Evolutionary conservation across 2,113 vertebrate genomes (phyloP).

Genomic region (Oncorhynchus masou): DNA sequence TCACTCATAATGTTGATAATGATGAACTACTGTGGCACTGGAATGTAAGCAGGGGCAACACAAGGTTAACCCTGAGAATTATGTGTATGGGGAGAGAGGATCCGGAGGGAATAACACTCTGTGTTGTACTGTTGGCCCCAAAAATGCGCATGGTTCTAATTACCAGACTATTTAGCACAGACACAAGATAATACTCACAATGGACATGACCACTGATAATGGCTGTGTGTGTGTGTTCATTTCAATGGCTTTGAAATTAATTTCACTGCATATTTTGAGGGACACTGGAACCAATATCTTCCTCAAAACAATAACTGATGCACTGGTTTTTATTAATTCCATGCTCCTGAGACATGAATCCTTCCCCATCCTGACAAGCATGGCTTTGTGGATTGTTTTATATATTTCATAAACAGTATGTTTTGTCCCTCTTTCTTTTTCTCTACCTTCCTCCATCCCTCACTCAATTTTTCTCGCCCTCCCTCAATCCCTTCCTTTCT

Average conservation of each 20-base stretch:
- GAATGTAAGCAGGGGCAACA: slow-evolving; percentile 12
- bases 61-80: neutral
- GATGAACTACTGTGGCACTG: neutral
- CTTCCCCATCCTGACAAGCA: neutral
- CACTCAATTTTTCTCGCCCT: neutral
- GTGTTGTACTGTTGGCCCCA: neutral
- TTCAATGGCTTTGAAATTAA: neutral
- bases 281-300: neutral
- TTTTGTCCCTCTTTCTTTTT: neutral
- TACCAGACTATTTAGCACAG: neutral
- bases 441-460: neutral
- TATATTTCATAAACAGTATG: neutral
- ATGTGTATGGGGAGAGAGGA: neutral
- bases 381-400: neutral
- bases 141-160: neutral
- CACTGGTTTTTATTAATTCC: neutral
- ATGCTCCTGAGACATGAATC: neutral
- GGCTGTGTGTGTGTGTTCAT: slow-evolving; percentile 2
- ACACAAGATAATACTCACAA: neutral
- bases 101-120: neutral
- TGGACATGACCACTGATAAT: slow-evolving; percentile 1
- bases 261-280: no score
- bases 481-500: neutral
- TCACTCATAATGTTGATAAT: neutral
- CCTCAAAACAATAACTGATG: neutral